Evolutionary conservation across 2,888 invertebrate species (phyloP).

Genomic region (Coelopa pilipes): DNA sequence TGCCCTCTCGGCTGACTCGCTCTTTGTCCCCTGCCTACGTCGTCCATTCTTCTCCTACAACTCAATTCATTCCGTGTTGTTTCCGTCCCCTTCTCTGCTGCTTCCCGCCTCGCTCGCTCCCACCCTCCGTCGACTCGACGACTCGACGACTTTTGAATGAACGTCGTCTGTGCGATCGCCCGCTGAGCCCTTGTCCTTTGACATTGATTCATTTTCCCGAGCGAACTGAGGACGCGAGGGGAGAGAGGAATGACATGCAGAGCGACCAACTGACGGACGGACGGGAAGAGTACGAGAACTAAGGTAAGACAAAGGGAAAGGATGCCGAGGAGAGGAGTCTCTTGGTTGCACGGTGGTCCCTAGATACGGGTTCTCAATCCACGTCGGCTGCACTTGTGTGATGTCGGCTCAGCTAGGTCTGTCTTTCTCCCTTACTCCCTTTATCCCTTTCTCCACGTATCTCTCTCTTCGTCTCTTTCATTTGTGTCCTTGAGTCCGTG

Average conservation of each 20-base stretch:
- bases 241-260: too few relatives aligned
- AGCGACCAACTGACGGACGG: too few relatives aligned
- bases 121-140: neutral
- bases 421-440: conserved; percentile 1
- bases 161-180: conserved; percentile 28
- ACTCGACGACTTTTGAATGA: conserved; percentile 16
- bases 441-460: neutral
- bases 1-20: conserved; percentile 12
- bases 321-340: neutral
- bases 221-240: neutral
- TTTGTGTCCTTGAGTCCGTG: neutral
- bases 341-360: conserved; percentile 42
- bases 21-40: neutral
- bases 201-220: conserved; percentile 58
- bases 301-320: neutral
- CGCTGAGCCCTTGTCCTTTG: conserved; percentile 57
- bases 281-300: neutral
- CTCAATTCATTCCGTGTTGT: conserved; percentile 11
- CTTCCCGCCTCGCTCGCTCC: neutral
- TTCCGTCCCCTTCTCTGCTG: neutral
- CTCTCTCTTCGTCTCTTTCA: too few relatives aligned
- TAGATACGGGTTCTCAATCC: neutral
- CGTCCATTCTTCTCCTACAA: conserved; percentile 11
- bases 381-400: conserved; percentile 7
- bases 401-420: neutral